Conservation (phyloP, 1,140 invertebrate species). For the Dysdera silvatica region DNA sequence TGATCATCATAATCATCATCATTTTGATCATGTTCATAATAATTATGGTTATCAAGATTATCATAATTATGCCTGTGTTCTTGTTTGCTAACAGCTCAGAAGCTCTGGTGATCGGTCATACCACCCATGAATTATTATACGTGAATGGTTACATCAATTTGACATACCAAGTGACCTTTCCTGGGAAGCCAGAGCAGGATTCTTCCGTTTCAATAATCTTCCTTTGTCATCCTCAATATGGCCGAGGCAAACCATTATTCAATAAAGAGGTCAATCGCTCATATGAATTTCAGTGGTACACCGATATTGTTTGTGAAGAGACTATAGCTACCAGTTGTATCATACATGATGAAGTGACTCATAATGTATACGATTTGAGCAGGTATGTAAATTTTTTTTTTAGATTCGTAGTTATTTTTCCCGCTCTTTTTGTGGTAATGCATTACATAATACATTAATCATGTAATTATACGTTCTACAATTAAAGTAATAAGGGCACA, state of each 20-base stretch:
- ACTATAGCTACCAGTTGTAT: constrained; percentile 37
- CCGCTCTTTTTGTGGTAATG: too few species aligned
- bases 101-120: constrained; percentile 32
- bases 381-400: constrained; percentile 27
- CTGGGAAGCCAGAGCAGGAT: too few species aligned
- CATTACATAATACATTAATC: too few species aligned
- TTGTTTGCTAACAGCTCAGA: not conserved
- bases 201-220: constrained; percentile 43
- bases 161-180: constrained; percentile 42
- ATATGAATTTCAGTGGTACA: constrained; percentile 43
- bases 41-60: too few species aligned
- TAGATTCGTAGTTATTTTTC: too few species aligned
- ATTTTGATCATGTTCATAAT: too few species aligned
- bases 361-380: constrained; percentile 40
- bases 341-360: constrained; percentile 33
- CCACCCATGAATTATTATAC: constrained; percentile 34
- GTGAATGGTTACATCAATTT: constrained; percentile 43
- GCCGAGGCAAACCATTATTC: constrained; percentile 39
- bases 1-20: too few species aligned
- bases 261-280: constrained; percentile 35
- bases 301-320: constrained; percentile 40
- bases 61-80: too few species aligned
- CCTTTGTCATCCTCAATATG: constrained; percentile 40
- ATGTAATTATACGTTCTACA: too few species aligned
- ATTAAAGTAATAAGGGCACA: too few species aligned